Base-by-base conservation (phyloP, 2,113 vertebrate genomes). In the Bucco capensis region DNA sequence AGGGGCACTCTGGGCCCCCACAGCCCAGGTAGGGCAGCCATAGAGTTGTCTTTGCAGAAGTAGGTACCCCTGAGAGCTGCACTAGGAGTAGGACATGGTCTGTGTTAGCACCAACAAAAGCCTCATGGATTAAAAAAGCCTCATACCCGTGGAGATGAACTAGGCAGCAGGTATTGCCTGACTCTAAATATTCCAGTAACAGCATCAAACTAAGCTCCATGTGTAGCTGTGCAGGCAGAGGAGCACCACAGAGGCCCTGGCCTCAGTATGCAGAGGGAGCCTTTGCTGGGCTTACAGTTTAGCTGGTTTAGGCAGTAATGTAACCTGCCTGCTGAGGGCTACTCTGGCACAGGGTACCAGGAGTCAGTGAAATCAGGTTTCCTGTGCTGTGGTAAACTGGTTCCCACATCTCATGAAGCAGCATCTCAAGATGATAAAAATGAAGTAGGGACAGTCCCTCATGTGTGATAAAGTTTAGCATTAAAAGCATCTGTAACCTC, bases 201-300 rank as follows among this genome's bases (percentile, higher is more conserved):
- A n/a, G n/a, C n/a, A 7, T 7, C 23, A 25, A 11, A 10, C 3
- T 6, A 5, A 12, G 40, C 15, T 30, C 54, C 0, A 2, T 0
- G 10, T 6, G 21, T 4, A 13, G 64, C 44, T 65, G 10, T 23
- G 58, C 0, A 2, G 58, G 50, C 31, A 57, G 40, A 42, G 49
- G 30, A 14, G 8, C 25, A 22, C 18, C 15, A 2, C 18, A 7
- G n/a, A 6, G 24, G 50, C 5, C 25, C 49, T 21, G 17, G 38
- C 22, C 53, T 31, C 6, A 8, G 4, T 0, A 5, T 2, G 16
- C 44, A 25, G 69, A 3, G 37, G 31, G 28, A 31, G 62, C 24
- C 16, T 22, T 27, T 4, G 18, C 27, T 31, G 25, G 14, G 27
- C 31, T 35, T 7, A 4, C 4, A n/a, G 31, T 37, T 19, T 13